These are phyloP conservation scores for Anguilla japonica DNA, from an alignment of 2,113 vertebrate genomes.

Conservation along the genomic window DNA sequence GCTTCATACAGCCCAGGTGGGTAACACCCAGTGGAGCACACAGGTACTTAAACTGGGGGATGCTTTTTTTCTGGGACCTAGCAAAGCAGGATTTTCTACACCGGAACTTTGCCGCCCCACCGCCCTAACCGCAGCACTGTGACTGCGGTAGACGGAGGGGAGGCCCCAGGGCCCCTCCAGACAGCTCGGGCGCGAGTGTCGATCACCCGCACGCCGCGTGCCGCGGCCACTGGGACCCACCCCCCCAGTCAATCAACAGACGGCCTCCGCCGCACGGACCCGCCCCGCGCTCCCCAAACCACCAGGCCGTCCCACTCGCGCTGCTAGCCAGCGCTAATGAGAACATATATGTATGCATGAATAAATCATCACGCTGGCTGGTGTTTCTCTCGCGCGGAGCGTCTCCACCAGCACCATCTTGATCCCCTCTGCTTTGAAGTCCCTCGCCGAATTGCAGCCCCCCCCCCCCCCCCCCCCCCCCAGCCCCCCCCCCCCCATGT, in stretches of 20 bases:
- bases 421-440: conserved; percentile 42
- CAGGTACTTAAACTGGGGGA: neutral
- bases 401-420: conserved; percentile 45
- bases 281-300: neutral
- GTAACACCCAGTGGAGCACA: neutral
- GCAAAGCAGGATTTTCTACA: neutral
- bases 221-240: conserved; percentile 42
- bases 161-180: conserved; percentile 31
- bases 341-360: conserved; percentile 52
- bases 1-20: neutral
- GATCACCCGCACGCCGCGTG: conserved; percentile 33
- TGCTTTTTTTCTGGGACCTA: neutral
- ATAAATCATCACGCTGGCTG: conserved; percentile 54
- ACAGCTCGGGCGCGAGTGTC: conserved; percentile 6
- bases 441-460: conserved; percentile 27
- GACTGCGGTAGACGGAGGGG: neutral
- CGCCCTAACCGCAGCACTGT: neutral
- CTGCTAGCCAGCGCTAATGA: conserved; percentile 47
- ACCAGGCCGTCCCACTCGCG: conserved; percentile 38
- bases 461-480: conserved; percentile 11
- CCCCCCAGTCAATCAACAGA: conserved; percentile 55
- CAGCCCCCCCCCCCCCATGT: conserved; percentile 16
- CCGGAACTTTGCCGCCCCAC: neutral
- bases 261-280: conserved; percentile 30
- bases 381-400: conserved; percentile 44